These are phyloP conservation scores for Epizoanthus illoricatus DNA, from an alignment of 92 coral and sea anemone species.

Conservation along the genomic window DNA sequence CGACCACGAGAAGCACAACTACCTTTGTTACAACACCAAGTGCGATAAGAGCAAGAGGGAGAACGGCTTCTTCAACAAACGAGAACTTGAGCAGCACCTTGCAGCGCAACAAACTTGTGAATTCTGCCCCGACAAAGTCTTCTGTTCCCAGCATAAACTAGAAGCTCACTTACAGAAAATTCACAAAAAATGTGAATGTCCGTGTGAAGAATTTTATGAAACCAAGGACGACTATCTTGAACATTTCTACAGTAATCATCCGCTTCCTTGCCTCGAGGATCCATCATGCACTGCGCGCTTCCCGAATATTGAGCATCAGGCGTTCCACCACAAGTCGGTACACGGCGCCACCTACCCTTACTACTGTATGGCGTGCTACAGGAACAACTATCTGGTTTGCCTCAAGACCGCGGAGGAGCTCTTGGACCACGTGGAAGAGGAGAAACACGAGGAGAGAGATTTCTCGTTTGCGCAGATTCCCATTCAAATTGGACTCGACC, in stretches of 20 bases:
- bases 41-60: conserved; percentile 85
- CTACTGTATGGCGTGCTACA: conserved; percentile 90
- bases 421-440: conserved; percentile 73
- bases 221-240: conserved; percentile 69
- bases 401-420: conserved; percentile 81
- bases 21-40: conserved; percentile 57
- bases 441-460: conserved; percentile 71
- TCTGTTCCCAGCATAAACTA: conserved; percentile 61
- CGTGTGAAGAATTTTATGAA: conserved; percentile 70
- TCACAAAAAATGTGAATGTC: conserved; percentile 72
- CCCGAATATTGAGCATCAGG: conserved; percentile 82
- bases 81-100: conserved; percentile 63
- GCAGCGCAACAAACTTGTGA: conserved; percentile 59
- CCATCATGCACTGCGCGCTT: conserved; percentile 79
- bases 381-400: conserved; percentile 69
- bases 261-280: conserved; percentile 85
- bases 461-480: conserved; percentile 89
- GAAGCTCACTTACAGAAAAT: conserved; percentile 69
- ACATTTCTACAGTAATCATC: conserved; percentile 76
- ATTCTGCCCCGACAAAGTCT: conserved; percentile 74
- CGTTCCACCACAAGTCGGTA: conserved; percentile 78
- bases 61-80: conserved; percentile 77
- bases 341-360: conserved; percentile 88
- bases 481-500: conserved; percentile 42
- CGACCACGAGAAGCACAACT: conserved; percentile 73